Evolutionary conservation across 1,140 invertebrate genomes (phyloP).

Genomic region (Sesamia nonagrioides): DNA sequence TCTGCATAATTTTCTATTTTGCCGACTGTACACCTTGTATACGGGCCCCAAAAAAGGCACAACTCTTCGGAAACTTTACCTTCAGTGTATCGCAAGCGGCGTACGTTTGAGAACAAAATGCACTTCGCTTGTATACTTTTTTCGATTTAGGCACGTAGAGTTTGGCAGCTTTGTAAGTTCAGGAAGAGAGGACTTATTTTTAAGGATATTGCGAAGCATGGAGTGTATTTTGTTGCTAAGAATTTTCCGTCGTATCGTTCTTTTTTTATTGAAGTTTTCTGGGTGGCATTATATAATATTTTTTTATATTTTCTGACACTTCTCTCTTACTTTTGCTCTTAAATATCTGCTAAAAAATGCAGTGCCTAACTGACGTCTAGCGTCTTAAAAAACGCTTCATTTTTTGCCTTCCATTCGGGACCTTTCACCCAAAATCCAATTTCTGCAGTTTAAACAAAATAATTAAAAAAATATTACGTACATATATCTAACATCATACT

Average conservation of each 20-base stretch:
- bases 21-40: neutral
- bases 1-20: neutral
- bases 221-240: constrained; percentile 1
- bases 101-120: constrained; percentile 52
- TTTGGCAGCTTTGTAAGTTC: constrained; percentile 28
- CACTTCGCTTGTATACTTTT: constrained; percentile 51
- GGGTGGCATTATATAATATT: too few species aligned
- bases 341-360: too few species aligned
- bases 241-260: neutral
- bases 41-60: constrained; percentile 20
- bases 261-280: neutral
- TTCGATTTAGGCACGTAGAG: constrained; percentile 26
- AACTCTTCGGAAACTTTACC: constrained; percentile 42
- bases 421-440: too few species aligned
- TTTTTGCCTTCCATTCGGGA: too few species aligned
- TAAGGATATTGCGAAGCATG: constrained; percentile 4
- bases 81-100: constrained; percentile 46
- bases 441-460: too few species aligned
- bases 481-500: too few species aligned
- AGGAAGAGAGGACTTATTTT: constrained; percentile 15
- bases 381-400: too few species aligned
- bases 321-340: too few species aligned
- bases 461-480: too few species aligned
- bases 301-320: too few species aligned
- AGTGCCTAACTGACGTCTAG: too few species aligned